phyloP scores from a whole-genome alignment of 2,113 vertebrate species.

The Oryzias woworae region DNA sequence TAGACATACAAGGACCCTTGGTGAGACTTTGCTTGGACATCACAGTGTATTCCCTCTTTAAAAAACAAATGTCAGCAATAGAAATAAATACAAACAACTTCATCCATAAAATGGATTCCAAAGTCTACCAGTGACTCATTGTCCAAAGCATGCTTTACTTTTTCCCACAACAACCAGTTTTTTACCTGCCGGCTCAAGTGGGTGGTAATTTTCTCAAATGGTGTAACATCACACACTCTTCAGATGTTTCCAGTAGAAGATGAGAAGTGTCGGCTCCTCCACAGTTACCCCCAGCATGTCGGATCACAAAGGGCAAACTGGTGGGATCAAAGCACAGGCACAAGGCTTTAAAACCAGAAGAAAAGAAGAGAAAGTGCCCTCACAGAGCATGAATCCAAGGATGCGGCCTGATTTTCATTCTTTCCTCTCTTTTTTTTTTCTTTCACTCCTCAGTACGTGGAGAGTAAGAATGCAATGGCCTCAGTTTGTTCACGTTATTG shows the following conservation, averaged over 20 bases:
- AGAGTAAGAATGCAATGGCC: constrained; percentile 8
- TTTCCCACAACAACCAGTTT: neutral
- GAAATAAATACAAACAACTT: constrained; percentile 3
- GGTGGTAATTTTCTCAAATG: constrained; percentile 38
- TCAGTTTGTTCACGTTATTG: constrained; percentile 27
- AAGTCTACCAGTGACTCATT: constrained; percentile 23
- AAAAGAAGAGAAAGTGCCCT: constrained; percentile 3
- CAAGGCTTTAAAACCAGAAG: constrained; percentile 15
- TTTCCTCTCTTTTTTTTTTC: constrained; percentile 13
- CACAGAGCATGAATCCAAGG: constrained; percentile 16
- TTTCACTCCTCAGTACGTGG: neutral
- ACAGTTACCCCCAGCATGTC: constrained; percentile 9
- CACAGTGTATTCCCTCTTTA: no score
- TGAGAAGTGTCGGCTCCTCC: constrained; percentile 10
- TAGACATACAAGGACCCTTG: no score
- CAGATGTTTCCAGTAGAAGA: constrained; percentile 21
- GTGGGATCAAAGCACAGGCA: constrained; percentile 36
- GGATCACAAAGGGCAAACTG: constrained; percentile 35
- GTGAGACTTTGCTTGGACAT: no score
- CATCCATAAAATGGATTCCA: neutral
- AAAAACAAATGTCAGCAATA: no score
- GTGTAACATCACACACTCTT: constrained; percentile 9
- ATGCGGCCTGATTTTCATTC: constrained; percentile 42
- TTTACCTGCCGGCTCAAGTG: constrained; percentile 34
- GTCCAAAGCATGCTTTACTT: constrained; percentile 6